Percentiles rank a stretch among this genome's conserved stretches.
Evolutionary conservation across 2,797 vertebrate genomes (phyloP).

Genomic region (Falco berigora): DNA sequence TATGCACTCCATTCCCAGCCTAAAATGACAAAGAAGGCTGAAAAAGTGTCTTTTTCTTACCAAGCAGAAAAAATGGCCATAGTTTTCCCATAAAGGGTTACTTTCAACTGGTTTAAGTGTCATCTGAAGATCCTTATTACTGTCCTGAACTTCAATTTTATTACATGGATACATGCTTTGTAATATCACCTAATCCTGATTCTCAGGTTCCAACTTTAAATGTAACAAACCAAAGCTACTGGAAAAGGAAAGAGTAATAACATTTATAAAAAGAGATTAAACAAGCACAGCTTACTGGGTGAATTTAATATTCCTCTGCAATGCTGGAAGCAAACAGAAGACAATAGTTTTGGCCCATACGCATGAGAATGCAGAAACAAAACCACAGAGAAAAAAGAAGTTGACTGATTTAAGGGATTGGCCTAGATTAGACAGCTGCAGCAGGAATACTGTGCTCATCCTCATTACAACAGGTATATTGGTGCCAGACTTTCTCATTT

Average conservation of each 20-base stretch:
- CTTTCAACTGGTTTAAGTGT: neutral
- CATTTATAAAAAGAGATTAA: neutral
- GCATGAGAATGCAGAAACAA: neutral
- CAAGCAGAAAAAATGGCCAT: neutral
- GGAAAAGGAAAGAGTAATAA: neutral
- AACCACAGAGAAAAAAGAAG: neutral
- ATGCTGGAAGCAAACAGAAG: neutral
- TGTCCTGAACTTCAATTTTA: neutral
- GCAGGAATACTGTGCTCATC: neutral
- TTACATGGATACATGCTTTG: neutral
- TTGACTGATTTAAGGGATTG: neutral
- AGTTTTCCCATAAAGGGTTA: neutral
- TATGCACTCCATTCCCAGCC: constrained; percentile 22
- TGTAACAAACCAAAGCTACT: neutral
- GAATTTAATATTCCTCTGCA: neutral
- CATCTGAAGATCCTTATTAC: neutral
- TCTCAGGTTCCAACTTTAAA: neutral
- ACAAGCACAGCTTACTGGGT: neutral
- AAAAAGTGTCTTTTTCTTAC: neutral
- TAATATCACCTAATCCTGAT: neutral
- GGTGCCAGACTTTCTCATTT: neutral
- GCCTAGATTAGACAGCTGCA: neutral
- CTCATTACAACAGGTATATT: neutral
- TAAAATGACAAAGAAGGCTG: constrained; percentile 26
- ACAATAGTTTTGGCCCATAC: neutral